Percentiles rank a stretch among this genome's conserved stretches.
Conservation (phyloP, 2,113 vertebrate genomes). For the Chrysochloris asiatica region DNA sequence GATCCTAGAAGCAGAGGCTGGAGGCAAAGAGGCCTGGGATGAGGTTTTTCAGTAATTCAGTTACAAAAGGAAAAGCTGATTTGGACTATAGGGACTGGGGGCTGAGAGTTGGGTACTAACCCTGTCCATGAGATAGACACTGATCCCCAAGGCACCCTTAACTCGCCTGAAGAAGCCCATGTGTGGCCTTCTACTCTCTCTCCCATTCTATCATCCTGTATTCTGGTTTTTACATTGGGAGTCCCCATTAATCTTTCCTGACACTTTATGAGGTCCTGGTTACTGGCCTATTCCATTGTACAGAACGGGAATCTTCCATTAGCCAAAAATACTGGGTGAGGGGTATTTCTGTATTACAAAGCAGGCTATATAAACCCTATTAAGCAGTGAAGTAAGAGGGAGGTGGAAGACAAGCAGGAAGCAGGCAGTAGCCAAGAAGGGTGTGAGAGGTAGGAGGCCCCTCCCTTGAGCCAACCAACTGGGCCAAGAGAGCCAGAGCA, state of each 20-base stretch:
- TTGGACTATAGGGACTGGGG: background rate
- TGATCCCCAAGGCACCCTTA: background rate
- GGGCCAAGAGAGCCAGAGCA: conserved; percentile 38
- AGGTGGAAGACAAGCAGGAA: background rate
- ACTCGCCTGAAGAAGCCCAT: background rate
- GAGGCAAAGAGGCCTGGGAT: background rate
- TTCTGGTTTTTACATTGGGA: background rate
- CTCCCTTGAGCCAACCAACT: conserved; percentile 38
- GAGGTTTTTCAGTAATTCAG: background rate
- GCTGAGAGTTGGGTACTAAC: background rate
- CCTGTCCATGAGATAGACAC: background rate
- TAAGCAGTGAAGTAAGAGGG: conserved; percentile 24
- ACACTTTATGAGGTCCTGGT: background rate
- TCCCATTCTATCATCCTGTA: background rate
- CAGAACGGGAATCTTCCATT: conserved; percentile 13
- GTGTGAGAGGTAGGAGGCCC: conserved; percentile 8
- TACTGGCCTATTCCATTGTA: background rate
- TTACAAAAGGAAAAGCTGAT: conserved; percentile 1
- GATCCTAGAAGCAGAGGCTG: background rate
- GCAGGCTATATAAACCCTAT: background rate
- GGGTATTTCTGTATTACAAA: background rate
- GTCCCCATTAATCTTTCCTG: too few relatives aligned
- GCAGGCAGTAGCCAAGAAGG: conserved; percentile 25
- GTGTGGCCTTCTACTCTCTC: background rate
- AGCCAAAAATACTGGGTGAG: background rate